phyloP scores from a whole-genome alignment of 2,113 vertebrate genomes.

The Morone saxatilis region DNA sequence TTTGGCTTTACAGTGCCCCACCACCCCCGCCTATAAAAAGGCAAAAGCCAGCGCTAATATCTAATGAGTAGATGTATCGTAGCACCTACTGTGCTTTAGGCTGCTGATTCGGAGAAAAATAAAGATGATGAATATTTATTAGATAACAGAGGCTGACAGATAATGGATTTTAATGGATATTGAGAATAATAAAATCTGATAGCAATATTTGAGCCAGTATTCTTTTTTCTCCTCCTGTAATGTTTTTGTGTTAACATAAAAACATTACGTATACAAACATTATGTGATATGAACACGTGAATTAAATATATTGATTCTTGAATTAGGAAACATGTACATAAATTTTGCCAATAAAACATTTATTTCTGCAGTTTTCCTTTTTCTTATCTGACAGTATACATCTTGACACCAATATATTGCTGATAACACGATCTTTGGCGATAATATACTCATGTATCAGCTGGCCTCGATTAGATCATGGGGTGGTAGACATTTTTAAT shows the following conservation, averaged over 20 bases:
- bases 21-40: slow-evolving; percentile 66
- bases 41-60: slow-evolving; percentile 47
- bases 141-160: not conserved
- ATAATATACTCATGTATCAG: not conserved
- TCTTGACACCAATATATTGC: not conserved
- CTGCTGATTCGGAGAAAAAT: slow-evolving; percentile 27
- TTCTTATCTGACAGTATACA: not conserved
- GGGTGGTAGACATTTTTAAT: not conserved
- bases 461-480: not conserved
- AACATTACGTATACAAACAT: not conserved
- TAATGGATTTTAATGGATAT: slow-evolving; percentile 3
- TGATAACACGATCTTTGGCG: no score
- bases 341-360: not conserved
- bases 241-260: not conserved
- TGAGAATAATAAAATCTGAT: not conserved
- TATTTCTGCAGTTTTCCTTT: not conserved
- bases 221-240: not conserved
- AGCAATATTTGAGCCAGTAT: not conserved
- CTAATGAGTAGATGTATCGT: slow-evolving; percentile 62
- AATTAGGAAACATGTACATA: not conserved
- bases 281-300: not conserved
- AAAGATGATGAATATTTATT: slow-evolving; percentile 38
- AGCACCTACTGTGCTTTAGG: slow-evolving; percentile 14
- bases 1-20: slow-evolving; percentile 70
- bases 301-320: no score